Conservation (phyloP, 1,140 invertebrate species). For the Lutraria rhynchaena region DNA sequence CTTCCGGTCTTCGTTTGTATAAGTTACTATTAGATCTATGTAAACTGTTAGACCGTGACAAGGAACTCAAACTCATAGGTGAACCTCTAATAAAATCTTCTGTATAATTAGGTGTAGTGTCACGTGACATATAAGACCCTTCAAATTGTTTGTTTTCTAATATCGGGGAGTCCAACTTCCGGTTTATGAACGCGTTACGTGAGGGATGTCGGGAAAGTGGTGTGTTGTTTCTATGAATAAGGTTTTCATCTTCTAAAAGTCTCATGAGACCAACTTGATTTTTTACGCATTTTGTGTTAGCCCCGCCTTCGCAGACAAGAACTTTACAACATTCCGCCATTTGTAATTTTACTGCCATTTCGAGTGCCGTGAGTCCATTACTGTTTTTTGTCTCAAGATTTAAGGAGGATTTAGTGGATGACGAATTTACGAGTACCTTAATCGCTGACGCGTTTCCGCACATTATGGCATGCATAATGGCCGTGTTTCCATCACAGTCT, state of each 20-base stretch:
- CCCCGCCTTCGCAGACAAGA: conserved; percentile 57
- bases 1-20: conserved; percentile 45
- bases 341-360: conserved; percentile 48
- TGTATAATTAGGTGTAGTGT: conserved; percentile 44
- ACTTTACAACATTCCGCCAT: conserved; percentile 55
- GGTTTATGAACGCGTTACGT: conserved; percentile 28
- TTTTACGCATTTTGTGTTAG: conserved; percentile 53
- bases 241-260: conserved; percentile 50
- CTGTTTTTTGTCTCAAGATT: conserved; percentile 43
- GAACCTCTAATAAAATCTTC: conserved; percentile 40
- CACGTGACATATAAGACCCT: conserved; percentile 57
- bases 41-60: conserved; percentile 50
- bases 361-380: conserved; percentile 49
- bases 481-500: conserved; percentile 35
- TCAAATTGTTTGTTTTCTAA: conserved; percentile 48
- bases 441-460: conserved; percentile 44
- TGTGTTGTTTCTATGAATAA: conserved; percentile 36
- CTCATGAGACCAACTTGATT: conserved; percentile 45
- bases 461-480: conserved; percentile 53
- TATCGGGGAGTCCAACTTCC: conserved; percentile 38
- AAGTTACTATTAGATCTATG: conserved; percentile 49
- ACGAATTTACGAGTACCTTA: conserved; percentile 27
- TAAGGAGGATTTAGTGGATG: conserved; percentile 12
- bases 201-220: conserved; percentile 41
- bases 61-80: neutral